phyloP scores from a whole-genome alignment of 2,113 vertebrate species.

The Leptobrachium ailaonicum region DNA sequence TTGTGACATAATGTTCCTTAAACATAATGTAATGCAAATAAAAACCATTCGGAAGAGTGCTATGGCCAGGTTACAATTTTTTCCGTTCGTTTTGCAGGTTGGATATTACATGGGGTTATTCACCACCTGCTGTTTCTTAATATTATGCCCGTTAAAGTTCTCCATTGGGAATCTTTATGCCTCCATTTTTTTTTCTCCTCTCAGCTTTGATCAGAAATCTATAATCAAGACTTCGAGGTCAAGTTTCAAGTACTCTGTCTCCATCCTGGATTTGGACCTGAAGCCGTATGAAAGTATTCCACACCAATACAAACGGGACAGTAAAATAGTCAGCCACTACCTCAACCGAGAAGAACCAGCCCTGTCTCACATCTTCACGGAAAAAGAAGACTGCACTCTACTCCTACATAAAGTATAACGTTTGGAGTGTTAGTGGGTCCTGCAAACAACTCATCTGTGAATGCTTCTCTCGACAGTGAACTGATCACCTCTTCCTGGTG shows the following conservation, averaged over 20 bases:
- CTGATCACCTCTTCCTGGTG: not conserved
- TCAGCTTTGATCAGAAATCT: constrained; percentile 72
- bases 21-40: too few relatives aligned
- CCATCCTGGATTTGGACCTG: constrained; percentile 92
- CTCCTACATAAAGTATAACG: constrained; percentile 85
- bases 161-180: too few relatives aligned
- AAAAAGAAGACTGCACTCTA: constrained; percentile 87
- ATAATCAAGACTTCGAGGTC: constrained; percentile 73
- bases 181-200: constrained; percentile 46
- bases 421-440: not conserved
- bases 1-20: too few relatives aligned
- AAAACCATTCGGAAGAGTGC: too few relatives aligned
- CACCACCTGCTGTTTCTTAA: too few relatives aligned
- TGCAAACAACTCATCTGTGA: not conserved
- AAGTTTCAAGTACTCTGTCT: constrained; percentile 82
- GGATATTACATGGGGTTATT: too few relatives aligned
- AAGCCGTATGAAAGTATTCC: constrained; percentile 91
- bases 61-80: too few relatives aligned
- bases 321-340: constrained; percentile 89
- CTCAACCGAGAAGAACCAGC: constrained; percentile 70
- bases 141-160: too few relatives aligned
- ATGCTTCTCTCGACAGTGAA: not conserved
- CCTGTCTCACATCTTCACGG: constrained; percentile 69
- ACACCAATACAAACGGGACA: constrained; percentile 86
- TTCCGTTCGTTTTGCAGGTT: too few relatives aligned